Base-by-base conservation (phyloP, 2,113 vertebrate species). In the Melanotaenia duboulayi region DNA sequence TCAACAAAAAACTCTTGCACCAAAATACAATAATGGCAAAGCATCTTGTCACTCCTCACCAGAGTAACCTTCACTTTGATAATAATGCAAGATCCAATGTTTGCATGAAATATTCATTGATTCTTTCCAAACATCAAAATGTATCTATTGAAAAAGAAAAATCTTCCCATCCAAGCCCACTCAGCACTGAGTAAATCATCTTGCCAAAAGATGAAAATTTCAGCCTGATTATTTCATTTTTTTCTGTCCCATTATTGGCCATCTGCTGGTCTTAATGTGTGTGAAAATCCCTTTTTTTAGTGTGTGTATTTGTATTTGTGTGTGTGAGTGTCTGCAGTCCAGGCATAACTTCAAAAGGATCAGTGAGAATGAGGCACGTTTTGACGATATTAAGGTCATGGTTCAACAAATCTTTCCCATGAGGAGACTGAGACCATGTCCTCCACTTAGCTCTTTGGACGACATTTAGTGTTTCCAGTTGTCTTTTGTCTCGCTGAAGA, bases 241-340 rank as follows among this genome's bases (percentile, higher is more conserved):
- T 69, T 63, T 87, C 80, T 52, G 83, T 87, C 50, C 60, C 42
- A 52, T 54, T 61, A 37, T 63, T 51, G 92, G 93, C 93, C 94
- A 80, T 88, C 78, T 64, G 86, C 93, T 92, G 91, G 92, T 95
- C 85, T n/a, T n/a, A n/a, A n/a, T 91, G 88, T 82, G 80, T 84
- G 83, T 78, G 81, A 28, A 55, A 35, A 50, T 37, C 57, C 76
- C 49, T 55, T 69, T 40, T 39, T 40, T 57, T 32, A 49, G 67
- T 84, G 72, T 81, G 75, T 81, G 67, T 88, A 12, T 80, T 63
- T 79, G 60, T n/a, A n/a, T n/a, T n/a, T n/a, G n/a, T n/a, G n/a
- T n/a, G n/a, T 76, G 59, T 22, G 69, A 76, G 80, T 86, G 84
- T 88, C 67, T 89, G 80, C 80, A 74, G 81, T 84, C 87, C 74